These are phyloP conservation scores for Bradysia coprophila DNA, from an alignment of 1,140 invertebrate genomes.

Conservation along the genomic window DNA sequence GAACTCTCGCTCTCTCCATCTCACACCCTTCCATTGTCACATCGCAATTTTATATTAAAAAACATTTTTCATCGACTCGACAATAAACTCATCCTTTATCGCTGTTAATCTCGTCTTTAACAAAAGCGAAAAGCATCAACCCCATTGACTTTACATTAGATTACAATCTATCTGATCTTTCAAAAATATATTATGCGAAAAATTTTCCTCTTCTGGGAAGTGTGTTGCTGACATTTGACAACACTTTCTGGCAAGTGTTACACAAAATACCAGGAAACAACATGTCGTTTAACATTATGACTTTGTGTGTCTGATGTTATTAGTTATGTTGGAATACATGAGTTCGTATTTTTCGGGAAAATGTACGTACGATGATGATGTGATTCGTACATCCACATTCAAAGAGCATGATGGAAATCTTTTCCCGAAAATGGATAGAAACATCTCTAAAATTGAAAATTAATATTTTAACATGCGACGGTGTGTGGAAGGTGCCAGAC, in stretches of 20 bases:
- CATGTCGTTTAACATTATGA: constrained; percentile 1
- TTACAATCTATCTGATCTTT: neutral
- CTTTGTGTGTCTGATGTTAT: neutral
- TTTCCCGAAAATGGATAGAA: no score
- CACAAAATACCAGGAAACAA: constrained; percentile 1
- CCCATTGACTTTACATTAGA: neutral
- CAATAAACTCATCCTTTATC: neutral
- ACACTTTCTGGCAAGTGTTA: constrained; percentile 3
- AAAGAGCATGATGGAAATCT: no score
- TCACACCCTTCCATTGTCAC: neutral
- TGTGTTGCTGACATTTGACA: constrained; percentile 1
- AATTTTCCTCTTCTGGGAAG: neutral
- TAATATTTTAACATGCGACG: no score
- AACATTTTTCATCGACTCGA: neutral
- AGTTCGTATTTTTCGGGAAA: no score
- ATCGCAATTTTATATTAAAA: neutral
- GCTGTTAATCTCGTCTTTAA: neutral
- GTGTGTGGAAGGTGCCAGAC: no score
- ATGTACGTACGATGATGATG: no score
- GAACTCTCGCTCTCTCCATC: no score
- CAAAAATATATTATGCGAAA: neutral
- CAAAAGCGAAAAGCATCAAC: neutral
- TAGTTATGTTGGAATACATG: no score
- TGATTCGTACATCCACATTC: no score
- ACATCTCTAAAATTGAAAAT: no score